phyloP scores from a whole-genome alignment of 1,140 invertebrate species.

The Diplogasteroides magnus region DNA sequence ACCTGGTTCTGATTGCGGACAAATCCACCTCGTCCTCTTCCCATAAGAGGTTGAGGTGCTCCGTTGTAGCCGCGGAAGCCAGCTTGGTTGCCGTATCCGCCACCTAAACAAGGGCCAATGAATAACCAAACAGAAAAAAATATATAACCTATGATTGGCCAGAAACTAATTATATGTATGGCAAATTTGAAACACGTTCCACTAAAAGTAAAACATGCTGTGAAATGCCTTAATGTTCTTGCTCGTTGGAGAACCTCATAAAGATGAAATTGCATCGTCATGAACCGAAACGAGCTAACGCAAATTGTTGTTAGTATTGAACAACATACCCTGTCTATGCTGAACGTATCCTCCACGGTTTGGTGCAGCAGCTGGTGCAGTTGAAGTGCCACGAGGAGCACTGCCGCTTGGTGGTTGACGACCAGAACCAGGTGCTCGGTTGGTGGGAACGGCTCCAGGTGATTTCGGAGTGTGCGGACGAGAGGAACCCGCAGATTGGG shows the following conservation, averaged over 20 bases:
- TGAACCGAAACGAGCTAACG: neutral
- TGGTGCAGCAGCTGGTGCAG: neutral
- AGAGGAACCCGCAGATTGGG: constrained; percentile 51
- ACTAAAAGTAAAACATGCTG: too few relatives aligned
- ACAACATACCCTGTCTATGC: neutral
- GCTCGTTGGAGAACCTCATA: neutral
- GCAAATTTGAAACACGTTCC: too few relatives aligned
- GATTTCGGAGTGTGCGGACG: constrained; percentile 47
- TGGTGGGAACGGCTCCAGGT: neutral
- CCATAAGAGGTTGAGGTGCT: constrained; percentile 10
- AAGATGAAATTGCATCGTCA: neutral
- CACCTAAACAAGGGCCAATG: neutral
- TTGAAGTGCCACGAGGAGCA: neutral
- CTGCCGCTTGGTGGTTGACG: constrained; percentile 4
- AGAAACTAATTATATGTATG: too few relatives aligned
- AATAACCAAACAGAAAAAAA: neutral
- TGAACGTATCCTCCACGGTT: constrained; percentile 25
- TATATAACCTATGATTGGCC: neutral
- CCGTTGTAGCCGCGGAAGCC: constrained; percentile 54
- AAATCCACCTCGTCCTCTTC: constrained; percentile 13
- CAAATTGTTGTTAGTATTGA: neutral
- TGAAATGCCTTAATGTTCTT: neutral
- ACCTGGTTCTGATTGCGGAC: constrained; percentile 25
- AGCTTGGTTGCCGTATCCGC: constrained; percentile 22
- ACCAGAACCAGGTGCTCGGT: constrained; percentile 3